Evolutionary conservation across 2,797 vertebrate genomes (phyloP).

Genomic region (Pantherophis vulpinus): DNA sequence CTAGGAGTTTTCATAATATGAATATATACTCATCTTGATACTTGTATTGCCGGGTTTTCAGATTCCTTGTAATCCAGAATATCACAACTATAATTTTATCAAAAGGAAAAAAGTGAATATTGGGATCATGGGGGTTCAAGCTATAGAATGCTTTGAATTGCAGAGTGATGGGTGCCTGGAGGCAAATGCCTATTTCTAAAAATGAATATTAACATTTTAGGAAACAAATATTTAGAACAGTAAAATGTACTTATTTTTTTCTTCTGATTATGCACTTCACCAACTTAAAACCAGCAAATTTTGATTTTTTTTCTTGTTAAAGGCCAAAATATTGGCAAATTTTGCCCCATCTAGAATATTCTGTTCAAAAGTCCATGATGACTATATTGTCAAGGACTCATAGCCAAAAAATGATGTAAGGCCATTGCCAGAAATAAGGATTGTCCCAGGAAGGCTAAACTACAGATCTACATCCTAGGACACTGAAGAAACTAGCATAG

Average conservation of each 20-base stretch:
- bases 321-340: neutral
- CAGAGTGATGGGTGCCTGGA: neutral
- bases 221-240: neutral
- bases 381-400: neutral
- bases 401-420: neutral
- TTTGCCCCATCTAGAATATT: neutral
- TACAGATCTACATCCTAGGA: neutral
- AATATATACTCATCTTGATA: neutral
- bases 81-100: neutral
- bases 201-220: neutral
- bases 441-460: neutral
- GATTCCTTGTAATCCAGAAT: neutral
- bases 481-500: neutral
- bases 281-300: neutral
- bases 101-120: neutral
- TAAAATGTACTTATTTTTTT: neutral
- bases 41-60: slow-evolving; percentile 4
- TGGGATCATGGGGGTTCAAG: neutral
- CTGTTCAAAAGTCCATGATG: neutral
- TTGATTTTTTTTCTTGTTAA: neutral
- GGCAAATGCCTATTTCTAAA: neutral
- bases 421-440: neutral
- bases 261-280: neutral
- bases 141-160: neutral
- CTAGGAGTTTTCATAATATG: neutral